These are phyloP conservation scores for Cantharis rustica DNA, from an alignment of 2,888 invertebrate species.

Conservation along the genomic window DNA sequence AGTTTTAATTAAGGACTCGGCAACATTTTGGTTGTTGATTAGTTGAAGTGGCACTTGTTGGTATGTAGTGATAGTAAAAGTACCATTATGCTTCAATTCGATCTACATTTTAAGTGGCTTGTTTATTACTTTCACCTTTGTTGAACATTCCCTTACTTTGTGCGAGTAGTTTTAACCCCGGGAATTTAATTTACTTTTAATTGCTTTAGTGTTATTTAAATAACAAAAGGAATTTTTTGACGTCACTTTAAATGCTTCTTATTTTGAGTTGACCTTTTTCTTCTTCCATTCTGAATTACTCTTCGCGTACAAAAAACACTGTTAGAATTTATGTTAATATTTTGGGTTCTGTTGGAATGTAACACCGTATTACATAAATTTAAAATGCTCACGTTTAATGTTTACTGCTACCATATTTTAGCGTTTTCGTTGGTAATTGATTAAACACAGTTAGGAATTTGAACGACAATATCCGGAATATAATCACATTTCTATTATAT, in stretches of 20 bases:
- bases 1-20: background rate
- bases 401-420: background rate
- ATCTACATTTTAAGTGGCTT: background rate
- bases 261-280: background rate
- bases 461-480: background rate
- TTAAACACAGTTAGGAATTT: background rate
- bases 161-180: background rate
- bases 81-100: background rate
- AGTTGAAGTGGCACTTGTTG: background rate
- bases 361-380: background rate
- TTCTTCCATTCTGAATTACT: background rate
- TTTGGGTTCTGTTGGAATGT: background rate
- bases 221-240: background rate
- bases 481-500: background rate
- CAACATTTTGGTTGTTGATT: background rate
- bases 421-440: background rate
- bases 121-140: background rate
- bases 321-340: background rate
- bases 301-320: background rate
- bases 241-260: background rate
- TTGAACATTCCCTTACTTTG: background rate
- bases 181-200: background rate
- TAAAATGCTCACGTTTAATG: background rate
- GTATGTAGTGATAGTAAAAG: background rate
- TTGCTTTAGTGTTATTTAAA: background rate